A percentile compares a stretch with the other conserved stretches of the same genome.
phyloP scores from a whole-genome alignment of 2,797 vertebrate genomes.

The Valencia hispanica region DNA sequence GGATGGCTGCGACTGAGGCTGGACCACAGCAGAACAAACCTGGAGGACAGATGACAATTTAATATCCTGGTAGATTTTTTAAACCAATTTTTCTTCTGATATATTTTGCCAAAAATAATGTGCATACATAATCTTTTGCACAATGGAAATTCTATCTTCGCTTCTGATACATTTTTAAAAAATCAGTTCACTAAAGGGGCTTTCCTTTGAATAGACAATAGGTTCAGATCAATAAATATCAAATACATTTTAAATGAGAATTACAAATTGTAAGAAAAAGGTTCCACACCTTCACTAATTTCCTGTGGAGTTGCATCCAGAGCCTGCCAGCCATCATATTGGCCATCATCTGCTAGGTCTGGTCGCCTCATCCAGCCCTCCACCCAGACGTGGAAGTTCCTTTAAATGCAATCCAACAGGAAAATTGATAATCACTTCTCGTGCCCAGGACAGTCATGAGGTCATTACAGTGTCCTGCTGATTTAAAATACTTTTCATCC shows the following conservation, averaged over 20 bases:
- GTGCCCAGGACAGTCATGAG: too few relatives aligned
- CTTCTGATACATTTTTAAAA: too few relatives aligned
- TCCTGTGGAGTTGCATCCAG: constrained; percentile 93
- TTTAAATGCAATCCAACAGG: constrained; percentile 51
- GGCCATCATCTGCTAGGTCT: constrained; percentile 66
- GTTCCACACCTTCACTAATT: constrained; percentile 81
- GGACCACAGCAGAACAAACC: constrained; percentile 78
- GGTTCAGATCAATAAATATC: background rate
- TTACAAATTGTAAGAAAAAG: background rate
- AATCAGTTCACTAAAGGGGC: too few relatives aligned
- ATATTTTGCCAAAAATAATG: too few relatives aligned
- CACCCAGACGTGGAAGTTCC: constrained; percentile 94
- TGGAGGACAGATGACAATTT: constrained; percentile 13
- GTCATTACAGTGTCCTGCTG: background rate
- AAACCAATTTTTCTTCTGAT: too few relatives aligned
- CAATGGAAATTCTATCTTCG: too few relatives aligned
- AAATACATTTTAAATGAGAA: background rate
- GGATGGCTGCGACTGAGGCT: constrained; percentile 82
- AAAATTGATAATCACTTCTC: background rate
- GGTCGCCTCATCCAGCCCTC: constrained; percentile 90
- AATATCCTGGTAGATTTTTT: background rate
- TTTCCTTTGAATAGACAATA: background rate
- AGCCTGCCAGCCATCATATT: constrained; percentile 90
- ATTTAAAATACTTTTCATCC: too few relatives aligned
- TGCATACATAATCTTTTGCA: too few relatives aligned